A percentile compares a stretch with the other conserved stretches of the same genome.
phyloP scores from a whole-genome alignment of 2,797 vertebrate genomes.

The Hippocampus kuda region DNA sequence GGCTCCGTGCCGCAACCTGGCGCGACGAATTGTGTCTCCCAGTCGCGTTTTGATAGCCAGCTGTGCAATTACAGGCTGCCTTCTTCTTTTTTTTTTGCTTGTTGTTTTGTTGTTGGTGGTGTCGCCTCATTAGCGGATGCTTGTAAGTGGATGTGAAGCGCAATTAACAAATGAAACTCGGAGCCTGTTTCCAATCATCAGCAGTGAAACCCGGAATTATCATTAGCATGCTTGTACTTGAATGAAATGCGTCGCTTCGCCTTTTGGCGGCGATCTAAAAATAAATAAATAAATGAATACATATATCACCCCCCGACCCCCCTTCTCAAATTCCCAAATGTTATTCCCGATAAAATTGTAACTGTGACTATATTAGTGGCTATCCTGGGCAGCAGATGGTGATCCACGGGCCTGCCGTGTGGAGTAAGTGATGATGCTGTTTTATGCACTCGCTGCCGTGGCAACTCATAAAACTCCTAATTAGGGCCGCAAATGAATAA shows the following conservation, averaged over 20 bases:
- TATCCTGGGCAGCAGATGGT: constrained; percentile 96
- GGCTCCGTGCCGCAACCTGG: constrained; percentile 11
- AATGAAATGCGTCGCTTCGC: constrained; percentile 6
- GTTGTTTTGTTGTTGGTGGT: constrained; percentile 54
- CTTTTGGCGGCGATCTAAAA: not conserved
- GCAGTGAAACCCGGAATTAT: constrained; percentile 62
- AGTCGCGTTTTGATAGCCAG: constrained; percentile 53
- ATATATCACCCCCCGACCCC: too few relatives aligned
- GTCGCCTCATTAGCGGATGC: constrained; percentile 50
- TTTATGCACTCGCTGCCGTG: constrained; percentile 87
- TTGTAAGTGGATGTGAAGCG: constrained; percentile 49
- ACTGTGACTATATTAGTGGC: constrained; percentile 99
- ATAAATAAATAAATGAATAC: too few relatives aligned
- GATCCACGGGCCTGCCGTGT: constrained; percentile 91
- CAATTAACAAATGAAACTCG: constrained; percentile 58
- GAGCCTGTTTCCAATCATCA: constrained; percentile 61
- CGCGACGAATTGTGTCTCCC: constrained; percentile 45
- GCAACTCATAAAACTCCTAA: constrained; percentile 73
- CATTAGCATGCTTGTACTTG: constrained; percentile 56
- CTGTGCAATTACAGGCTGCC: constrained; percentile 50
- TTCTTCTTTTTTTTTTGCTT: constrained; percentile 16
- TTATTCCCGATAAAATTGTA: constrained; percentile 98
- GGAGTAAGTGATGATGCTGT: constrained; percentile 93
- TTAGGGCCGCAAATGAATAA: constrained; percentile 74
- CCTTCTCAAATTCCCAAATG: constrained; percentile 79